These are phyloP conservation scores for Myiothlypis coronata DNA, from an alignment of 2,797 vertebrate species.

Conservation along the genomic window DNA sequence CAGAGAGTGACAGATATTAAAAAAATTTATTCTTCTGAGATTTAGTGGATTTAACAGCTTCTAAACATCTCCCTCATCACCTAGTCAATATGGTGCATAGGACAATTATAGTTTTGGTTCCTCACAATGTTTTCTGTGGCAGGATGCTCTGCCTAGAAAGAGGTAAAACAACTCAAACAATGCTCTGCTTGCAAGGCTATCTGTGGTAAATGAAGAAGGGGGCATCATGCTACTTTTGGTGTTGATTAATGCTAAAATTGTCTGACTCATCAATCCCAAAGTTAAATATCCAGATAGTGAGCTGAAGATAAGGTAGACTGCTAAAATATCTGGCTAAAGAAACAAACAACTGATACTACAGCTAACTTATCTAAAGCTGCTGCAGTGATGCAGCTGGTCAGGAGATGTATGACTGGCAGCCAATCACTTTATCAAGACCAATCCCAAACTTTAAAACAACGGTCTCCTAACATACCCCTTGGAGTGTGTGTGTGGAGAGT, in stretches of 20 bases:
- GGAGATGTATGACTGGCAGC: background rate
- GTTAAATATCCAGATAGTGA: background rate
- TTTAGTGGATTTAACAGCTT: background rate
- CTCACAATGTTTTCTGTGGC: background rate
- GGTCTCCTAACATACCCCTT: background rate
- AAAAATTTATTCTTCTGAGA: background rate
- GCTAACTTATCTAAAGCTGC: background rate
- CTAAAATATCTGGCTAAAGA: background rate
- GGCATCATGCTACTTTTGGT: background rate
- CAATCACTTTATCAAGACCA: background rate
- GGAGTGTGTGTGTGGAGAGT: background rate
- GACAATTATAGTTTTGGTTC: background rate
- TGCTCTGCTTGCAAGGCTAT: background rate
- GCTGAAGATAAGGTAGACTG: background rate
- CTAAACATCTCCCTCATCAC: background rate
- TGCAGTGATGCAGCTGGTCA: background rate
- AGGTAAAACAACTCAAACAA: background rate
- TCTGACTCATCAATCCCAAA: background rate
- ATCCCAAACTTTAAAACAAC: background rate
- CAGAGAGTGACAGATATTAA: background rate
- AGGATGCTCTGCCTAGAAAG: background rate
- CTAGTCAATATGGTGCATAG: background rate
- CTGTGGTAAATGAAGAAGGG: background rate
- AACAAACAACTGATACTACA: background rate
- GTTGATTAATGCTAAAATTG: background rate